Evolutionary conservation across 2,113 vertebrate genomes (phyloP), one percentile per base, ranked within the genome.

Genomic region (Butastur rufipennis): DNA sequence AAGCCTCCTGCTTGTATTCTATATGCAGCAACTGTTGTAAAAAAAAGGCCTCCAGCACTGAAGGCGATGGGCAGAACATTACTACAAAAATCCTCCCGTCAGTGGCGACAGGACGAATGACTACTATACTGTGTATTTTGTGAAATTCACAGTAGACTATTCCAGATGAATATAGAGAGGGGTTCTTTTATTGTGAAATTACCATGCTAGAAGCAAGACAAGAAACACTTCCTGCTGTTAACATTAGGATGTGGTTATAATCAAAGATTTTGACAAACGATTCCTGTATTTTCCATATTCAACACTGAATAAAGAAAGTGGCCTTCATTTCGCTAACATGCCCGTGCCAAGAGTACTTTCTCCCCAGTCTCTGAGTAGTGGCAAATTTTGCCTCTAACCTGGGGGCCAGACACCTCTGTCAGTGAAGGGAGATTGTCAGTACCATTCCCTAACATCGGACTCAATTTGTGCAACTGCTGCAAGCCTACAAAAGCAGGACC

Each of bases 261-360:
- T 23, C 8, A 48, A 58, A 81, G 31, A 58, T 86, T 81, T 72
- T 78, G 65, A 82, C 21, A 47, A 73, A 73, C 0, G 0, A 45
- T 43, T 55, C n/a, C 45, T n/a, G 2, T 78, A 32, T 82, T 74
- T 92, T 65, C 67, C 1, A 0, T n/a, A 67, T 82, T 58, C 12
- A 42, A 47, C 34, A 38, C 61, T 61, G 55, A 79, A n/a, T 50
- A 32, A 43, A 59, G 48, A n/a, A 45, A 58, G n/a, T 6, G 8
- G 12, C 36, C 34, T 77, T 85, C 2, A 0, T 72, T 67, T n/a
- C 2, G 1, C 34, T 66, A 38, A 22, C 26, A 16, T 0, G 4
- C 5, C 52, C 12, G 4, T 56, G 42, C 45, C 52, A 31, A 56
- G 52, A 23, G 18, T 63, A 23, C 53, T 71, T 80, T 75, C 43